Evolutionary conservation across 2,888 invertebrate species (phyloP).

Genomic region (Lithosia quadra): DNA sequence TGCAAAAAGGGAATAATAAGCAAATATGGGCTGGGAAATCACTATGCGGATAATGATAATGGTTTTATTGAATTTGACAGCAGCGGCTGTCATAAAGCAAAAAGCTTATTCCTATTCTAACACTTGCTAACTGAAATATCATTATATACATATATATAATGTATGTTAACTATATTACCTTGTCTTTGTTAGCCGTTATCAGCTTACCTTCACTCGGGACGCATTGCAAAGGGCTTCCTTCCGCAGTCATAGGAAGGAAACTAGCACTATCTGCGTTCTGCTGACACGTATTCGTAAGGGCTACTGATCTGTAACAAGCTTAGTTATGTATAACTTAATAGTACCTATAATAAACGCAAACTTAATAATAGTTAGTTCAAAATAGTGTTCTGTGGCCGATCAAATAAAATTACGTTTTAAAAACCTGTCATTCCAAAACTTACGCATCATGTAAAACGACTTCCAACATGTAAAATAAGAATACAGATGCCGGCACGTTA

Average conservation of each 20-base stretch:
- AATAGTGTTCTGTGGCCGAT: too few relatives aligned
- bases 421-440: too few relatives aligned
- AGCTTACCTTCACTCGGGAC: constrained; percentile 16
- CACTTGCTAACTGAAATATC: background rate
- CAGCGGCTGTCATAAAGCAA: too few relatives aligned
- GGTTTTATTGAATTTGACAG: too few relatives aligned
- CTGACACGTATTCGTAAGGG: constrained; percentile 5
- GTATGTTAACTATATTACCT: background rate
- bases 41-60: too few relatives aligned
- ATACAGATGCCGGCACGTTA: too few relatives aligned
- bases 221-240: constrained; percentile 35
- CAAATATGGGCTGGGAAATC: too few relatives aligned
- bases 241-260: constrained; percentile 22
- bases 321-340: background rate
- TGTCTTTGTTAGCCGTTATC: background rate
- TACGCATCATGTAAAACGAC: too few relatives aligned
- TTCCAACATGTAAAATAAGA: too few relatives aligned
- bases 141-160: background rate
- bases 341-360: background rate
- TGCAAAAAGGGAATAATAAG: too few relatives aligned
- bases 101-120: too few relatives aligned
- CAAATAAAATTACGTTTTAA: too few relatives aligned
- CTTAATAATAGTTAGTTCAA: background rate
- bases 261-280: background rate
- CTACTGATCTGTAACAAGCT: background rate